phyloP scores from a whole-genome alignment of 2,113 vertebrate species.

The Hepsetus odoe region DNA sequence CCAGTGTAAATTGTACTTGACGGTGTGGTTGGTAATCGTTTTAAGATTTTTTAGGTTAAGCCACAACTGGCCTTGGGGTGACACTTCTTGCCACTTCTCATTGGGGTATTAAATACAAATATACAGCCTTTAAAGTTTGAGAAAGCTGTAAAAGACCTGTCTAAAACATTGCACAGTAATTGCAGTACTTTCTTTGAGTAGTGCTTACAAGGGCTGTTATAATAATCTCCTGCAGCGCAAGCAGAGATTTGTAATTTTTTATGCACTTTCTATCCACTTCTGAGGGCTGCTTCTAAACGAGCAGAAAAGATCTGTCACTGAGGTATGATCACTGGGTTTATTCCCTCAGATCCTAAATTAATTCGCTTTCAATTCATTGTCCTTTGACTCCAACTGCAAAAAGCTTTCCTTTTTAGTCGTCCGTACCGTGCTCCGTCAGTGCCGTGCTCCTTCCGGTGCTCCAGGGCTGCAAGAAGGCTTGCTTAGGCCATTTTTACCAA shows the following conservation, averaged over 20 bases:
- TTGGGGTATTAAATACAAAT: not conserved
- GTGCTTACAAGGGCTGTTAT: not conserved
- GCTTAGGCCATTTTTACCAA: not conserved
- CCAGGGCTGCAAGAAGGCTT: not conserved
- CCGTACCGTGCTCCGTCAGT: not conserved
- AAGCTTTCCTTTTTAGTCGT: not conserved
- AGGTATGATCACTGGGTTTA: constrained; percentile 9
- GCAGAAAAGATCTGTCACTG: not conserved
- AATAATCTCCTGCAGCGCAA: constrained; percentile 21
- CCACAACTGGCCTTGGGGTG: not conserved
- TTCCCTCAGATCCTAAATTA: constrained; percentile 10
- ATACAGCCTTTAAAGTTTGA: not conserved
- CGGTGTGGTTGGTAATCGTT: not conserved
- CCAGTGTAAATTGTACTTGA: not conserved
- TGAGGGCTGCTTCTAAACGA: not conserved
- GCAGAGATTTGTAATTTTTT: constrained; percentile 9
- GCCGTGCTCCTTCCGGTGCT: constrained; percentile 6
- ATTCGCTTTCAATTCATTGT: constrained; percentile 25
- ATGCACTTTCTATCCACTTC: constrained; percentile 7
- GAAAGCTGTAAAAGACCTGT: not conserved
- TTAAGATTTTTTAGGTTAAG: not conserved
- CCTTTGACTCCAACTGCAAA: constrained; percentile 1
- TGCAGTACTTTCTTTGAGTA: constrained; percentile 2
- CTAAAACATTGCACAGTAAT: constrained; percentile 1
- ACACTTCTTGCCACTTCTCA: not conserved